Evolutionary conservation across 2,888 invertebrate genomes (phyloP).

Genomic region (Hipparchia semele): DNA sequence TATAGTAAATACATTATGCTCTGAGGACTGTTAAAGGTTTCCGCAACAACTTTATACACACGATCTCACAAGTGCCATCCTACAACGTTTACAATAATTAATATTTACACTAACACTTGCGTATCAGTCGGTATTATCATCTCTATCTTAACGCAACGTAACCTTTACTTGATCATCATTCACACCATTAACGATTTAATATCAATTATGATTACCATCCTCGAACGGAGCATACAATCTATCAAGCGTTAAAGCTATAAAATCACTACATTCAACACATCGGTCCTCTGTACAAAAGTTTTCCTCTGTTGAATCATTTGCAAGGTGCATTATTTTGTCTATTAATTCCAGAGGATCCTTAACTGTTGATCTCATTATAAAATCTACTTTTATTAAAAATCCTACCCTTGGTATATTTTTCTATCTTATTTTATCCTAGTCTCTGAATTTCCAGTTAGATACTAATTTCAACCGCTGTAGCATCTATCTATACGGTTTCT

Average conservation of each 20-base stretch:
- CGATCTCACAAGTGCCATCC: constrained; percentile 41
- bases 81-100: constrained; percentile 53
- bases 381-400: too few species aligned
- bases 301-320: too few species aligned
- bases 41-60: constrained; percentile 26
- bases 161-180: constrained; percentile 41
- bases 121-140: constrained; percentile 71
- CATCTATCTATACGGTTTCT: too few species aligned
- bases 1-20: constrained; percentile 18
- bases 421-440: too few species aligned
- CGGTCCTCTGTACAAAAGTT: too few species aligned
- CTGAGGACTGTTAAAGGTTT: constrained; percentile 12
- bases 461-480: too few species aligned
- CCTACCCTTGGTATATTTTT: too few species aligned
- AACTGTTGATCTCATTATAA: too few species aligned
- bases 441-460: too few species aligned
- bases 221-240: not conserved
- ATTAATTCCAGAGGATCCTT: too few species aligned
- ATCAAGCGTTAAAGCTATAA: not conserved
- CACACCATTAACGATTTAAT: constrained; percentile 32
- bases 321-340: too few species aligned
- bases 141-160: constrained; percentile 57
- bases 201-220: constrained; percentile 9
- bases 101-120: constrained; percentile 81
- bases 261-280: not conserved